A percentile compares a stretch with the other conserved stretches of the same genome.
phyloP scores from a whole-genome alignment of 1,140 invertebrate species.

The Lepidurus arcticus region DNA sequence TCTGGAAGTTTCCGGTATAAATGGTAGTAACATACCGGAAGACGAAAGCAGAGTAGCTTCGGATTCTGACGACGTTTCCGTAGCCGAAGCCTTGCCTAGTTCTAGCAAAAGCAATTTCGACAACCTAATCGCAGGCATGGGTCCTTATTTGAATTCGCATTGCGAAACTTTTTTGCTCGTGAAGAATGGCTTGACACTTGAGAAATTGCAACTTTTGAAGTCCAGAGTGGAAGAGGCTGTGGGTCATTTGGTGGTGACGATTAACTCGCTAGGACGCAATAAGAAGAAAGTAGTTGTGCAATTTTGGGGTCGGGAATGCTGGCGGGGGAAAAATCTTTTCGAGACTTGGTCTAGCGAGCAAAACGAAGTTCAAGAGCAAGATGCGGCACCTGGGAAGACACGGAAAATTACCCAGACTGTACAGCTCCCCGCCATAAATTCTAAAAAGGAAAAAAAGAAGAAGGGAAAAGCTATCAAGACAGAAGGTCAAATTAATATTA shows the following conservation, averaged over 20 bases:
- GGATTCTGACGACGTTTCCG: not conserved
- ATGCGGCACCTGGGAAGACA: not conserved
- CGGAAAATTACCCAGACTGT: not conserved
- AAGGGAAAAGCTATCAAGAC: not conserved
- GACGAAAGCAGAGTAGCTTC: not conserved
- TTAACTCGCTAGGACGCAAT: not conserved
- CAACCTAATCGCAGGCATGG: not conserved
- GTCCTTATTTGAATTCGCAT: not conserved
- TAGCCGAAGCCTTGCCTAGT: not conserved
- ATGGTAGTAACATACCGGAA: not conserved
- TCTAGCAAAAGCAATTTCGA: not conserved
- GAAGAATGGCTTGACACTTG: not conserved
- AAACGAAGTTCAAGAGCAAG: not conserved
- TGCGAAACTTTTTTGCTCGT: not conserved
- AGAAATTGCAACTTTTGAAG: not conserved
- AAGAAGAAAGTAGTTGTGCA: not conserved
- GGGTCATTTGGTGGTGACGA: not conserved
- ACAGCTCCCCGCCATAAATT: not conserved
- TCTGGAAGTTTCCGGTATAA: not conserved
- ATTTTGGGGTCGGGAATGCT: slow-evolving; percentile 1
- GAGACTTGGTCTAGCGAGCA: not conserved
- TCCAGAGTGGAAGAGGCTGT: not conserved
- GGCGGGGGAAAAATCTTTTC: not conserved
- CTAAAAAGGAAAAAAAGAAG: not conserved
- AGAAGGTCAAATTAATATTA: not conserved